These are phyloP conservation scores for Ephialtes manifestator DNA, from an alignment of 2,888 invertebrate genomes.

Conservation along the genomic window DNA sequence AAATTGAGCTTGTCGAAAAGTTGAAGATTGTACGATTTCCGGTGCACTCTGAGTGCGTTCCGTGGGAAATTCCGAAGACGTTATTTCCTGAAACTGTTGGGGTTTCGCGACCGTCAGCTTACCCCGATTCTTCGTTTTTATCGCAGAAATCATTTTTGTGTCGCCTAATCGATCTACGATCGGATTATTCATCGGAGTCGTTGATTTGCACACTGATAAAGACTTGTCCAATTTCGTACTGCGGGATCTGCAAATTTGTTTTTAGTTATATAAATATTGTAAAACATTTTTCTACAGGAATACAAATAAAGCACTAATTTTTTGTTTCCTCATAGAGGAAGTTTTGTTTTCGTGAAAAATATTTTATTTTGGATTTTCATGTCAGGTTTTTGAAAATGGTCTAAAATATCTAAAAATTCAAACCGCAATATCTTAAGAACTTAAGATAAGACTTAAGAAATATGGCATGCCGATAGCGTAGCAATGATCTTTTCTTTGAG, in stretches of 20 bases:
- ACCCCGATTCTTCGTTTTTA: conserved; percentile 63
- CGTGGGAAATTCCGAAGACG: conserved; percentile 17
- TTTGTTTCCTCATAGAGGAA: no score
- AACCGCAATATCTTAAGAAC: no score
- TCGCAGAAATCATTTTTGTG: conserved; percentile 63
- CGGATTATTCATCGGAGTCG: conserved; percentile 47
- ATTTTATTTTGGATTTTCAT: no score
- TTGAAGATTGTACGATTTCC: conserved; percentile 70
- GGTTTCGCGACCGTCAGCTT: conserved; percentile 34
- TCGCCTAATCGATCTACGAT: conserved; percentile 65
- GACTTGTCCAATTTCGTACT: conserved; percentile 45
- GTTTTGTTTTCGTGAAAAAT: no score
- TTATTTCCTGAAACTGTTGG: conserved; percentile 17
- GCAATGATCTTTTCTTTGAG: no score
- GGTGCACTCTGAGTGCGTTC: conserved; percentile 71
- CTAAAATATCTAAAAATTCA: no score
- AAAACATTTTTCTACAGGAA: conserved; percentile 11
- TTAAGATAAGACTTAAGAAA: no score
- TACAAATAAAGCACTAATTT: not conserved
- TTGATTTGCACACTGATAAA: conserved; percentile 38
- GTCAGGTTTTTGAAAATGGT: no score
- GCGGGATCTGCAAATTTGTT: conserved; percentile 36
- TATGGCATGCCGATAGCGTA: no score
- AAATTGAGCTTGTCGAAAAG: conserved; percentile 56
- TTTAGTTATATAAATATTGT: conserved; percentile 4